Base-by-base conservation (phyloP, 2,113 vertebrate species). In the Eclectus roratus region DNA sequence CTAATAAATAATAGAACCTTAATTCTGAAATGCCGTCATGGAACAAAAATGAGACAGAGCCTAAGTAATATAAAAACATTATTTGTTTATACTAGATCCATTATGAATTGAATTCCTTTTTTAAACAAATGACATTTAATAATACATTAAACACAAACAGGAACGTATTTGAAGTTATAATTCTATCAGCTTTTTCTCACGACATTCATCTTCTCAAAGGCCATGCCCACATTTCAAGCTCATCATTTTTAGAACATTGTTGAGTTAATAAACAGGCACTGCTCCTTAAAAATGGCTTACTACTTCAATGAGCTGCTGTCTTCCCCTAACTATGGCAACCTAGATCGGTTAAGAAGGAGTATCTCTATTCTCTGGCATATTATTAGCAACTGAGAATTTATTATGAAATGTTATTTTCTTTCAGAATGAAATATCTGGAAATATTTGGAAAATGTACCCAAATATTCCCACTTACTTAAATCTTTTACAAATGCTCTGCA, bases 101-200 rank as follows among this genome's bases (percentile, higher is more conserved):
- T 89, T 94, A 91, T 46, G 63, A 93, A 85, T 41, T 88, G 49
- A 87, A 87, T 85, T 82, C 58, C 87, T 69, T 69, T 78, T 79
- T 69, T 52, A 91, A 96, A 91, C 80, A 96, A 95, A 89, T 53
- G 41, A 13, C 84, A 82, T 80, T 92, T 89, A 95, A 94, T 94
- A 89, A 93, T 91, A 61, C 33, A 92, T 94, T 95, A 91, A 94
- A 93, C 63, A 89, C 4, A 87, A 94, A 88, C 84, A 93, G 87
- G 70, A 95, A 77, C 28, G 41, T 46, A 92, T 49, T 91, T 4
- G 0, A 80, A 89, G 81, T 66, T 61, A 56, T 72, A 89, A 88
- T 85, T 85, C 66, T 76, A 85, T 84, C 91, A 91, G 55, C 60
- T 71, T 64, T 53, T 80, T 94, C 93, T 88, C 73, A 46, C 37